phyloP scores from a whole-genome alignment of 2,888 invertebrate genomes.

The Drosophila formosana region DNA sequence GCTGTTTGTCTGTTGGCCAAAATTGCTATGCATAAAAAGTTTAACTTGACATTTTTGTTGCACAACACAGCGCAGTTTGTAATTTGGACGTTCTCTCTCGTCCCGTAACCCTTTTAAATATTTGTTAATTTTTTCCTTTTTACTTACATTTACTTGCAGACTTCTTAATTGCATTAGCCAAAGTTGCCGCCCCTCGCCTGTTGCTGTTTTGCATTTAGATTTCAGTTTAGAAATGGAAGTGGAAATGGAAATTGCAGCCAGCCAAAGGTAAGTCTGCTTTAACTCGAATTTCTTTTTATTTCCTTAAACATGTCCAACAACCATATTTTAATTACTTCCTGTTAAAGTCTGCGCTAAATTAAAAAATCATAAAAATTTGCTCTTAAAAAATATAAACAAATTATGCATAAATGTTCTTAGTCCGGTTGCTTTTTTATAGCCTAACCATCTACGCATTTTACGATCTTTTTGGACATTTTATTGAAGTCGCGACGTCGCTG shows the following conservation, averaged over 20 bases:
- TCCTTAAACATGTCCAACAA: background rate
- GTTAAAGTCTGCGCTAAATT: constrained; percentile 22
- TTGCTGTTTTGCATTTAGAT: constrained; percentile 67
- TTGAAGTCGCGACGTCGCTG: constrained; percentile 23
- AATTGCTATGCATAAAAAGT: constrained; percentile 72
- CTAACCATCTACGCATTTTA: constrained; percentile 51
- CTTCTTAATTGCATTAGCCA: constrained; percentile 73
- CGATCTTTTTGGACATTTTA: constrained; percentile 65
- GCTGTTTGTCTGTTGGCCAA: constrained; percentile 53
- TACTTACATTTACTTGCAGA: constrained; percentile 64
- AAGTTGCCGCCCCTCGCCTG: constrained; percentile 25
- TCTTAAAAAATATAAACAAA: constrained; percentile 39
- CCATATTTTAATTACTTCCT: constrained; percentile 13
- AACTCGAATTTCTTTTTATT: constrained; percentile 1
- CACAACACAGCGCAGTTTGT: constrained; percentile 69
- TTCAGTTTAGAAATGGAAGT: constrained; percentile 26
- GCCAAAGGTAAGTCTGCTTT: constrained; percentile 16
- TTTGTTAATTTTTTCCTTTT: constrained; percentile 58
- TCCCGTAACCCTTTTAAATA: constrained; percentile 50
- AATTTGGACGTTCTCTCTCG: constrained; percentile 59
- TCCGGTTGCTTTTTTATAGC: constrained; percentile 45
- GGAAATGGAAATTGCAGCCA: constrained; percentile 31
- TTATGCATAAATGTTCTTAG: constrained; percentile 47
- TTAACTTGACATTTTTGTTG: constrained; percentile 73
- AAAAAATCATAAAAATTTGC: constrained; percentile 35